Evolutionary conservation across 2,113 vertebrate species (phyloP).

Genomic region (Phyllostomus discolor): DNA sequence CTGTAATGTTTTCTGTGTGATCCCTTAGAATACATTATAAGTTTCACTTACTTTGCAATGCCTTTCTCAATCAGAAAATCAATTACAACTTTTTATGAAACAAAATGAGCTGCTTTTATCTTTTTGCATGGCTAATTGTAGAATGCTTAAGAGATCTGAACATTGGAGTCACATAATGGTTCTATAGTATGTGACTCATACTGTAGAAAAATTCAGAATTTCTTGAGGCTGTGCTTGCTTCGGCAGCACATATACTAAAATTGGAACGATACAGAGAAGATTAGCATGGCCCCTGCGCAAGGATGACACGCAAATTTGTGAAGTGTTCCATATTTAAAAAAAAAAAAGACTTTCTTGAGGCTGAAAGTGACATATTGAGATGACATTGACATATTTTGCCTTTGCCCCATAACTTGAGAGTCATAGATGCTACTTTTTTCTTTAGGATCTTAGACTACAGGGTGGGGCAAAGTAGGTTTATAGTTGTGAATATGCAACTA

Average conservation of each 20-base stretch:
- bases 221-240: background rate
- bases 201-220: background rate
- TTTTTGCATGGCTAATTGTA: background rate
- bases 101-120: background rate
- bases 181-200: background rate
- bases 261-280: too few relatives aligned
- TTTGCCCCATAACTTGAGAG: background rate
- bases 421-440: background rate
- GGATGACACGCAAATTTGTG: too few relatives aligned
- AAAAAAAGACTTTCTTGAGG: conserved; percentile 15
- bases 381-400: background rate
- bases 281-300: too few relatives aligned
- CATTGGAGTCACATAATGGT: background rate
- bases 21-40: background rate
- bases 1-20: background rate
- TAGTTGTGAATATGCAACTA: too few relatives aligned
- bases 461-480: background rate
- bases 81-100: background rate
- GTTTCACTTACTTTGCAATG: background rate
- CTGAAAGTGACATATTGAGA: background rate
- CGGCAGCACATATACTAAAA: too few relatives aligned
- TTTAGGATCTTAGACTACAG: background rate
- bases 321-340: too few relatives aligned
- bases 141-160: background rate
- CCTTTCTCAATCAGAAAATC: background rate